Evolutionary conservation across 2,888 invertebrate species (phyloP).

Genomic region (Idaea biselata): DNA sequence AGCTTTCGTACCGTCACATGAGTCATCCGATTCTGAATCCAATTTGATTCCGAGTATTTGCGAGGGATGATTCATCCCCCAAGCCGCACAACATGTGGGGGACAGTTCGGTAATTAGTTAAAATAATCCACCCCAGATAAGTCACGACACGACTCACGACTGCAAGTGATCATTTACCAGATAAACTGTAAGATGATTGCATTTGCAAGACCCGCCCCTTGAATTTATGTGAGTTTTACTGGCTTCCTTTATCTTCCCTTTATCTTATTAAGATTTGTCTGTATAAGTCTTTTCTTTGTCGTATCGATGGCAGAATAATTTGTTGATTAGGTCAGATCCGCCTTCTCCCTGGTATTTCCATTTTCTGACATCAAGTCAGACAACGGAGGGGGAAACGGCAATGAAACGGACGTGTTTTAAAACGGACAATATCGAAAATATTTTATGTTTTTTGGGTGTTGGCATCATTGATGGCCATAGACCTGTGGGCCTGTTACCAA

Average conservation of each 20-base stretch:
- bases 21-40: conserved; percentile 39
- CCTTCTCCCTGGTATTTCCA: too few species aligned
- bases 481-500: too few species aligned
- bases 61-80: conserved; percentile 40
- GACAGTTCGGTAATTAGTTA: conserved; percentile 52
- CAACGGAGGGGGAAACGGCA: too few species aligned
- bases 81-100: conserved; percentile 27
- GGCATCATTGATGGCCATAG: too few species aligned
- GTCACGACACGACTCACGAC: not conserved
- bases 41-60: conserved; percentile 42
- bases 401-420: too few species aligned
- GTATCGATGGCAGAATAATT: not conserved
- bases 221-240: not conserved
- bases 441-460: too few species aligned
- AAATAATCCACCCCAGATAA: conserved; percentile 35
- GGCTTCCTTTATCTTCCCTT: not conserved
- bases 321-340: too few species aligned
- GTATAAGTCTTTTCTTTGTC: not conserved
- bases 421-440: too few species aligned
- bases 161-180: conserved; percentile 27
- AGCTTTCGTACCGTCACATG: conserved; percentile 29
- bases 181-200: not conserved
- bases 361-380: too few species aligned
- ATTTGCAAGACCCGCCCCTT: not conserved
- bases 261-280: not conserved